Conservation (phyloP, 2,797 vertebrate genomes). For the Lates japonicus region DNA sequence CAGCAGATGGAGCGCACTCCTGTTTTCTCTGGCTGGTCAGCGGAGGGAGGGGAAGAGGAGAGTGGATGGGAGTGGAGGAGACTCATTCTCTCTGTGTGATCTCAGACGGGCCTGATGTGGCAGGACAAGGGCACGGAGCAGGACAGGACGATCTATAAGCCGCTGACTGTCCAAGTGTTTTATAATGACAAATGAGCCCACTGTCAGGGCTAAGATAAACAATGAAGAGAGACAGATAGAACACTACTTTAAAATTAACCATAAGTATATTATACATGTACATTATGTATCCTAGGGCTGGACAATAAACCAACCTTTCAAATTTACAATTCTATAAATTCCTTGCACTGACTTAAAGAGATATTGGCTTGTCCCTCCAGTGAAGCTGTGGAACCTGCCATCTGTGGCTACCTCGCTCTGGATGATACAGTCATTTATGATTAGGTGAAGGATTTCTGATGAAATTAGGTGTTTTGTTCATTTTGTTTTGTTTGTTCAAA, state of each 20-base stretch:
- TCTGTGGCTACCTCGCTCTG: background rate
- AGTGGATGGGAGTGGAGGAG: conserved; percentile 62
- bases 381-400: background rate
- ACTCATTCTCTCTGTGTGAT: conserved; percentile 30
- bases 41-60: conserved; percentile 61
- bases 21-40: conserved; percentile 84
- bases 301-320: background rate
- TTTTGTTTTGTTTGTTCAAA: background rate
- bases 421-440: background rate
- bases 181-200: background rate
- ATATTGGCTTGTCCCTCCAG: background rate
- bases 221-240: background rate
- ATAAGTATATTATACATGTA: background rate
- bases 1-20: conserved; percentile 83
- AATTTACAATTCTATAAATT: background rate
- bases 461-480: background rate
- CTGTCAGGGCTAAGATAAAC: conserved; percentile 4
- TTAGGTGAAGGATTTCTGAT: background rate
- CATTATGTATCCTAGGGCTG: background rate
- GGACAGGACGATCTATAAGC: conserved; percentile 2
- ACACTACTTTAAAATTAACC: background rate
- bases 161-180: conserved; percentile 3
- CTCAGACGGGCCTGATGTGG: conserved; percentile 47
- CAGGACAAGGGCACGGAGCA: conserved; percentile 15
- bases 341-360: background rate